Base-by-base conservation (phyloP, 2,888 invertebrate genomes). In the Ichneumon xanthorius region DNA sequence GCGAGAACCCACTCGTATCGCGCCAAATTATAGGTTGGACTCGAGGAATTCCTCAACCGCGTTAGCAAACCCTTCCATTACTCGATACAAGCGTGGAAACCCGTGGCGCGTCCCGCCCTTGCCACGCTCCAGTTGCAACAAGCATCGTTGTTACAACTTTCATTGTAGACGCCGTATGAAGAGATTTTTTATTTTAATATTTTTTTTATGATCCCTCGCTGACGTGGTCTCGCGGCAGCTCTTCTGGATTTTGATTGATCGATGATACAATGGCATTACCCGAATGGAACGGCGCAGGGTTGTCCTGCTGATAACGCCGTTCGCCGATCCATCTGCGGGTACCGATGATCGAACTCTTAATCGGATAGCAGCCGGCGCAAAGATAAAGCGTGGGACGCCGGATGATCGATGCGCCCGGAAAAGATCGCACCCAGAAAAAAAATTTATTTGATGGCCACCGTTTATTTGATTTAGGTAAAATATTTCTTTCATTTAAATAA, bases 1-100 rank as follows among this genome's bases (percentile, higher is more conserved):
- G 58, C 58, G 58, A 58, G 58, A 58, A 58, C n/a, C 26, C 11
- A 58, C 58, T 58, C 22, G 58, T 19, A 58, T 58, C 58, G 58
- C 14, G 9, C 19, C 22, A 26, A 22, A 58, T 58, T 9, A 58
- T 26, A 58, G 58, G 1, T 26, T 26, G 14, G 22, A 4, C 26
- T 9, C 9, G 26, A 26, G 22, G 9, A 55, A 55, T 55, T 55
- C n/a, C 19, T 7, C 26, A 2, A 26, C 58, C 11, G 55, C 19
- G 4, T 58, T 22, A 58, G 58, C 11, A 4, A 9, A 58, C 14
- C 26, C 4, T 22, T 22, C 58, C 9, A 22, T 26, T 58, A 19
- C 11, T 11, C 58, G 26, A 26, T 58, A 22, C 26, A 58, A 58
- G 22, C 19, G 22, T 22, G 22, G 22, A 58, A 58, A 58, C 58